Percentiles rank a stretch among this genome's conserved stretches.
These are phyloP conservation scores for Apodemus agrarius DNA, from an alignment of 2,797 vertebrate species.

Conservation along the genomic window DNA sequence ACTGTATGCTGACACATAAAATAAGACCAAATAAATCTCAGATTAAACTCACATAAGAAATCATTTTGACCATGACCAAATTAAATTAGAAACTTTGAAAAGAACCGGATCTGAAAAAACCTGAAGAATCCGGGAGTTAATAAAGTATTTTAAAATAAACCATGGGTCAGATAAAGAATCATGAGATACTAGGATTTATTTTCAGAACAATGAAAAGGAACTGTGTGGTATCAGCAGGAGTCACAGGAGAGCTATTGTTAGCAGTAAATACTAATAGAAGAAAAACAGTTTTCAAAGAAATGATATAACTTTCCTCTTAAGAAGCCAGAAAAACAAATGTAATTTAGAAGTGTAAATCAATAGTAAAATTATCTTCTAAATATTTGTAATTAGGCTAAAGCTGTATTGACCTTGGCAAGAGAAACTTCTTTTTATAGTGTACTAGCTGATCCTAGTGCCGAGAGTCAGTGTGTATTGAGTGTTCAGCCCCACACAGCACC, in stretches of 20 bases:
- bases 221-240: not conserved
- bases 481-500: not conserved
- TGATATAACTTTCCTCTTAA: not conserved
- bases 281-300: not conserved
- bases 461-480: not conserved
- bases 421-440: not conserved
- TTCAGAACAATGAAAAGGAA: not conserved
- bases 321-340: not conserved
- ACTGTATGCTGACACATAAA: not conserved
- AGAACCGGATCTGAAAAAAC: not conserved
- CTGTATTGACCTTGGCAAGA: not conserved
- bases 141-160: not conserved
- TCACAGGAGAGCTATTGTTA: not conserved
- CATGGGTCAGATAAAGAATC: not conserved
- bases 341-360: not conserved
- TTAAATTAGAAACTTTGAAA: slow-evolving; percentile 10
- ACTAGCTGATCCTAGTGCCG: not conserved
- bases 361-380: not conserved
- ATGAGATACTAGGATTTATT: not conserved
- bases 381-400: not conserved
- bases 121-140: slow-evolving; percentile 11
- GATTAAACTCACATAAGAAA: not conserved
- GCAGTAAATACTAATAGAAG: not conserved
- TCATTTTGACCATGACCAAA: not conserved
- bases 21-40: not conserved